Conservation (phyloP, 2,888 invertebrate species). For the Chrysolina oricalcia region DNA sequence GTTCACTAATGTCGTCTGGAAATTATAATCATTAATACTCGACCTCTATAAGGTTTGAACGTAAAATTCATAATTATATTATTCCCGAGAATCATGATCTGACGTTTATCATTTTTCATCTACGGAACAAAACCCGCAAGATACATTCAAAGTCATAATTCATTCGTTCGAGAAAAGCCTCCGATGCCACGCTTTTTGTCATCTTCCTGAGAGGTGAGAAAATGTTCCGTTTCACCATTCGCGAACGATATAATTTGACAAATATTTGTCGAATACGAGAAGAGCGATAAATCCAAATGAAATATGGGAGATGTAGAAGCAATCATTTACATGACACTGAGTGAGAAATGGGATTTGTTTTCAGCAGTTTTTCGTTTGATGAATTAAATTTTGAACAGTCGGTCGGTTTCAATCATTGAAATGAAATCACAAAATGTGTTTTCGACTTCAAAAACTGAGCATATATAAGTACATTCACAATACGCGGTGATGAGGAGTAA, state of each 20-base stretch:
- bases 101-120: background rate
- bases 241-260: constrained; percentile 13
- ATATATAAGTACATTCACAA: too few relatives aligned
- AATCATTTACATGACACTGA: constrained; percentile 20
- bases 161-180: background rate
- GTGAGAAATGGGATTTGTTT: constrained; percentile 12
- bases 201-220: constrained; percentile 3
- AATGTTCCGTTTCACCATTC: constrained; percentile 1
- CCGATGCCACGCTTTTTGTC: background rate
- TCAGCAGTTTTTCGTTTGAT: background rate
- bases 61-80: background rate
- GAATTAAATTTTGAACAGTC: background rate
- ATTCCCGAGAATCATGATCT: background rate
- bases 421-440: background rate
- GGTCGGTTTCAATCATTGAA: background rate
- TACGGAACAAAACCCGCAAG: background rate
- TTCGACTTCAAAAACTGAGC: background rate
- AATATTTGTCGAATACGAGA: constrained; percentile 6
- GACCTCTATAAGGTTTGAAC: background rate
- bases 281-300: constrained; percentile 11
- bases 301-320: constrained; percentile 17
- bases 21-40: background rate
- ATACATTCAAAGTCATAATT: background rate
- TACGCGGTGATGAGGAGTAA: too few relatives aligned
- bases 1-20: background rate